Conservation (phyloP, 2,113 vertebrate species). For the Sinocyclocheilus anophthalmus region DNA sequence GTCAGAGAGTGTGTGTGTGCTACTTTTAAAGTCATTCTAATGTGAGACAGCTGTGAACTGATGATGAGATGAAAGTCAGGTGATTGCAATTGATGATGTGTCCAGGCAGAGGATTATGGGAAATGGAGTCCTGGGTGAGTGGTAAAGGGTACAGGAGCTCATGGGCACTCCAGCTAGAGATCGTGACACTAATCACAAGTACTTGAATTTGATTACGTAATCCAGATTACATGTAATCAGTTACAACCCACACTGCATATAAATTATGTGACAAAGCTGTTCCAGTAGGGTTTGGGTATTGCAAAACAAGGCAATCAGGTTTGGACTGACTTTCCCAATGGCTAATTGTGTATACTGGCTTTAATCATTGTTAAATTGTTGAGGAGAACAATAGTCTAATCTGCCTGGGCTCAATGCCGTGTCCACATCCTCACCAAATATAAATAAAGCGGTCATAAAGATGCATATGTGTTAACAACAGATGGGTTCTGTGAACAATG, state of each 20-base stretch:
- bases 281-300: conserved; percentile 49
- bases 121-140: too few relatives aligned
- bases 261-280: background rate
- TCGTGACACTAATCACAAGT: too few relatives aligned
- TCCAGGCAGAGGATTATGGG: too few relatives aligned
- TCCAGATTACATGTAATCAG: background rate
- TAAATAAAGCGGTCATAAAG: conserved; percentile 34
- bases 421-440: conserved; percentile 19
- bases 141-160: too few relatives aligned
- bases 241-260: background rate
- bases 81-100: too few relatives aligned
- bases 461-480: conserved; percentile 7
- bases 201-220: too few relatives aligned
- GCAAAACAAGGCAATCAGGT: conserved; percentile 59
- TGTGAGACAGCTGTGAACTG: too few relatives aligned
- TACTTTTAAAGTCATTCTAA: too few relatives aligned
- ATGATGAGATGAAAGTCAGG: too few relatives aligned
- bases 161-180: too few relatives aligned
- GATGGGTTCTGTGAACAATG: conserved; percentile 17
- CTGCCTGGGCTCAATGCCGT: conserved; percentile 42
- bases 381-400: conserved; percentile 65
- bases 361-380: conserved; percentile 69
- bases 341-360: conserved; percentile 72
- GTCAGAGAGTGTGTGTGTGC: too few relatives aligned
- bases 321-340: conserved; percentile 68